Conservation (phyloP, 1,140 invertebrate genomes). For the Brachionus calyciflorus region DNA sequence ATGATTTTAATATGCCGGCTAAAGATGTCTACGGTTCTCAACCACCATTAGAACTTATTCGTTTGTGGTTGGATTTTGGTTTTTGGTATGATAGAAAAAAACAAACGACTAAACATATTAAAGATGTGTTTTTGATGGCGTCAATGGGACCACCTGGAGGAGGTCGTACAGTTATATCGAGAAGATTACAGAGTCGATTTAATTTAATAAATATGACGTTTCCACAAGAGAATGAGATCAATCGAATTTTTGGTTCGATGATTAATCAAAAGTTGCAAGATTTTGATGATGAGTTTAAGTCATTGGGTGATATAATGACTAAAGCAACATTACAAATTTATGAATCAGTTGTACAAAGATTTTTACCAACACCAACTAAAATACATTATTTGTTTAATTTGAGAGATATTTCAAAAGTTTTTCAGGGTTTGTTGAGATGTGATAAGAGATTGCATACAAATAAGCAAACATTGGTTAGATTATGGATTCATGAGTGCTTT, state of each 20-base stretch:
- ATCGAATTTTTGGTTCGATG: constrained; percentile 77
- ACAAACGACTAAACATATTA: constrained; percentile 71
- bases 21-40: constrained; percentile 80
- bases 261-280: constrained; percentile 72
- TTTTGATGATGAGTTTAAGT: constrained; percentile 75
- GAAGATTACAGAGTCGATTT: constrained; percentile 73
- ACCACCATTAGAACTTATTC: constrained; percentile 75
- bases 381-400: constrained; percentile 85
- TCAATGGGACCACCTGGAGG: constrained; percentile 79
- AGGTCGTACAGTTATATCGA: constrained; percentile 72
- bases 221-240: constrained; percentile 72
- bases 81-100: constrained; percentile 78
- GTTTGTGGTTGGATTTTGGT: constrained; percentile 80
- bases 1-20: constrained; percentile 85
- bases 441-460: constrained; percentile 73
- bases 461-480: constrained; percentile 67
- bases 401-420: constrained; percentile 76
- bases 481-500: constrained; percentile 80
- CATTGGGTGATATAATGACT: constrained; percentile 65
- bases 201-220: constrained; percentile 78
- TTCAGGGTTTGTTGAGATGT: constrained; percentile 71
- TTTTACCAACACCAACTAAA: constrained; percentile 79
- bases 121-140: constrained; percentile 72
- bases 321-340: constrained; percentile 73
- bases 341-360: constrained; percentile 67